phyloP scores from a whole-genome alignment of 1,140 invertebrate genomes.

The Micrasema minimum region DNA sequence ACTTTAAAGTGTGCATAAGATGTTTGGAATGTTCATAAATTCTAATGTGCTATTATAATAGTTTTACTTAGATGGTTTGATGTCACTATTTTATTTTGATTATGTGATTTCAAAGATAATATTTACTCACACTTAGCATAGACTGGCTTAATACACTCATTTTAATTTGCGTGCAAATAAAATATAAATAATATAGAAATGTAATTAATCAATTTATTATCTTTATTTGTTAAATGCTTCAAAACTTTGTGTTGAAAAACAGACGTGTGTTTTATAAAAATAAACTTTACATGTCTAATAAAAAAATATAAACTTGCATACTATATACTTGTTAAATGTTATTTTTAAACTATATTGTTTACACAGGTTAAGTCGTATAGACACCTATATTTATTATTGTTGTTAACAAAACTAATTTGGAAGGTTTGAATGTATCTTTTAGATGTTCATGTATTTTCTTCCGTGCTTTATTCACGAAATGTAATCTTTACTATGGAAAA shows the following conservation, averaged over 20 bases:
- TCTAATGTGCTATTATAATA: no score
- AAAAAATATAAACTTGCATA: neutral
- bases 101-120: no score
- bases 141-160: neutral
- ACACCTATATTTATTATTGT: neutral
- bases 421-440: slow-evolving; percentile 19
- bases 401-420: slow-evolving; percentile 11
- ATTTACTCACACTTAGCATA: no score
- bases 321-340: slow-evolving; percentile 8
- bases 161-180: neutral
- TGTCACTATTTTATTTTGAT: no score
- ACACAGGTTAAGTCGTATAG: slow-evolving; percentile 12
- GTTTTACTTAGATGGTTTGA: no score
- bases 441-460: slow-evolving; percentile 18
- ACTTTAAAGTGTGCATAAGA: no score
- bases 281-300: no score
- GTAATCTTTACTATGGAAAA: slow-evolving; percentile 27
- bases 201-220: neutral
- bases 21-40: no score
- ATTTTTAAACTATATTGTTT: slow-evolving; percentile 15
- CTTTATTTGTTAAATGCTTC: no score
- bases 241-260: no score
- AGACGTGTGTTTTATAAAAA: no score
- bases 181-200: neutral
- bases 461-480: slow-evolving; percentile 26